Conservation (phyloP, 1,140 invertebrate genomes). For the Drosophila lini region DNA sequence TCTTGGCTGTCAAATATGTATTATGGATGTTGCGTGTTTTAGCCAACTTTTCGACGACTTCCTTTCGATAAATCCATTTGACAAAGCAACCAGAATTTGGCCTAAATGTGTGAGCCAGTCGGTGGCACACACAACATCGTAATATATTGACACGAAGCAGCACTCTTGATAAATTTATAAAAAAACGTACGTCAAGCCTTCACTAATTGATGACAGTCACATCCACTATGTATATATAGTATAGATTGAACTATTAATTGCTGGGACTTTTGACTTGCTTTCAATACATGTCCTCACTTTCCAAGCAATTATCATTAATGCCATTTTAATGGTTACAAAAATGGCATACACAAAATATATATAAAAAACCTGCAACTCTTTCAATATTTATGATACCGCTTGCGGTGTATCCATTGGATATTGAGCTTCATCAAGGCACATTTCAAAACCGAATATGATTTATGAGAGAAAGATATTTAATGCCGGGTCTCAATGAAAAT, state of each 20-base stretch:
- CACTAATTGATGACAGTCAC: slow-evolving; percentile 46
- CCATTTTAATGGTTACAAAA: slow-evolving; percentile 45
- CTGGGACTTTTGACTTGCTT: slow-evolving; percentile 34
- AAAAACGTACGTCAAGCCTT: slow-evolving; percentile 36
- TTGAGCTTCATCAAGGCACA: slow-evolving; percentile 29
- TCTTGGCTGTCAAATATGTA: slow-evolving; percentile 39
- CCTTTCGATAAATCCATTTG: slow-evolving; percentile 27
- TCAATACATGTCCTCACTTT: slow-evolving; percentile 37
- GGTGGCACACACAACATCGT: slow-evolving; percentile 4
- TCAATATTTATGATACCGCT: slow-evolving; percentile 33
- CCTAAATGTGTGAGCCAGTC: slow-evolving; percentile 34
- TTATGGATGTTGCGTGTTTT: slow-evolving; percentile 47
- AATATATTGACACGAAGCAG: slow-evolving; percentile 12
- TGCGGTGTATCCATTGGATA: slow-evolving; percentile 13
- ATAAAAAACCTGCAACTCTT: slow-evolving; percentile 17
- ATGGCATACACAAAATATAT: background rate
- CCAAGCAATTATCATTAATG: slow-evolving; percentile 50
- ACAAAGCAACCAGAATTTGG: slow-evolving; percentile 33
- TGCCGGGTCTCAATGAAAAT: slow-evolving; percentile 29
- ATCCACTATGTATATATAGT: slow-evolving; percentile 14
- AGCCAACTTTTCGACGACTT: slow-evolving; percentile 26
- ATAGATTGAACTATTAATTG: slow-evolving; percentile 42
- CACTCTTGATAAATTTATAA: slow-evolving; percentile 47
- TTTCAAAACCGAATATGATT: slow-evolving; percentile 38
- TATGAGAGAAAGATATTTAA: slow-evolving; percentile 19